Percentiles rank a stretch among this genome's conserved stretches.
phyloP scores from a whole-genome alignment of 2,113 vertebrate species.

The Cyanoderma ruficeps region DNA sequence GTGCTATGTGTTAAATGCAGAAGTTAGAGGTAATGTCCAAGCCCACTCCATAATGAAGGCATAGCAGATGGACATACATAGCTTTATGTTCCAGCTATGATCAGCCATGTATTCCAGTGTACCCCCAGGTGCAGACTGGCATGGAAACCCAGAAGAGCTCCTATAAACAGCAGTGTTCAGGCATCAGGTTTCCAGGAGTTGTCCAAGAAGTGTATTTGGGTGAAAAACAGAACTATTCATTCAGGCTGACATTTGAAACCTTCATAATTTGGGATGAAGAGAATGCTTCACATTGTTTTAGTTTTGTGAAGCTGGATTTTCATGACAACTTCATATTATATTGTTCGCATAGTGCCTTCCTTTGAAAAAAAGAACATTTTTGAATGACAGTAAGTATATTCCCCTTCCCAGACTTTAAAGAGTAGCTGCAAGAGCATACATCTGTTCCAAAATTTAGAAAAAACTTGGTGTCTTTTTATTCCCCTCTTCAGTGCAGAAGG shows the following conservation, averaged over 20 bases:
- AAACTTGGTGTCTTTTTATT: neutral
- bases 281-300: constrained; percentile 31
- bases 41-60: neutral
- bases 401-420: neutral
- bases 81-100: neutral
- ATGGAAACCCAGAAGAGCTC: neutral
- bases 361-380: constrained; percentile 1
- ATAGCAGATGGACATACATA: neutral
- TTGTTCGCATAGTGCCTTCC: neutral
- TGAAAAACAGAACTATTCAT: constrained; percentile 30
- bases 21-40: neutral
- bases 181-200: constrained; percentile 20
- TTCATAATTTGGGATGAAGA: neutral
- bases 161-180: neutral
- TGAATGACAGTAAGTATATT: neutral
- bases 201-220: constrained; percentile 14
- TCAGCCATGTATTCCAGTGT: neutral
- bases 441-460: neutral
- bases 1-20: neutral
- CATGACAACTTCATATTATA: neutral
- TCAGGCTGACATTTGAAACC: constrained; percentile 33
- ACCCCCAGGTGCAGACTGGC: neutral
- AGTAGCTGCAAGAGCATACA: neutral
- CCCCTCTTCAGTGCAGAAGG: neutral
- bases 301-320: constrained; percentile 8